phyloP scores from a whole-genome alignment of 1,140 invertebrate genomes.

The Rhyacophila brunnea region DNA sequence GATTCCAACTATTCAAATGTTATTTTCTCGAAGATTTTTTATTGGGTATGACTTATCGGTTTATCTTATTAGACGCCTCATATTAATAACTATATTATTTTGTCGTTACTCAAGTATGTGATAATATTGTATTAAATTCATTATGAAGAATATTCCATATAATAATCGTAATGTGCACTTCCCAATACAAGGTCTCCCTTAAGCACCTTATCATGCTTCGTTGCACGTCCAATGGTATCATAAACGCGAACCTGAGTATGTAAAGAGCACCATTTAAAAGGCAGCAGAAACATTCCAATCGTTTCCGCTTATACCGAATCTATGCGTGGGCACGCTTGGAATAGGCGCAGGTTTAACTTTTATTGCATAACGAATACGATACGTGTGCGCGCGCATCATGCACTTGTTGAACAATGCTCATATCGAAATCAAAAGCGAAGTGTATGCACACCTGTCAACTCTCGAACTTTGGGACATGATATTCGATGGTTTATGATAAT shows the following conservation, averaged over 20 bases:
- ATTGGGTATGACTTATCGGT: too few relatives aligned
- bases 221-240: conserved; percentile 24
- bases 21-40: too few relatives aligned
- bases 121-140: too few relatives aligned
- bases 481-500: too few relatives aligned
- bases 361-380: conserved; percentile 33
- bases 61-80: too few relatives aligned
- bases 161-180: too few relatives aligned
- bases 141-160: too few relatives aligned
- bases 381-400: conserved; percentile 17
- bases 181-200: too few relatives aligned
- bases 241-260: conserved; percentile 9
- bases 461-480: too few relatives aligned
- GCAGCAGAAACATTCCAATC: conserved; percentile 25
- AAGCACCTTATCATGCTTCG: not conserved
- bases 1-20: too few relatives aligned
- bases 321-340: conserved; percentile 33
- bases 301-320: conserved; percentile 17
- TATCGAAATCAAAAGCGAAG: conserved; percentile 23
- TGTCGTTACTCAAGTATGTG: too few relatives aligned
- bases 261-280: conserved; percentile 5
- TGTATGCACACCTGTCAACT: conserved; percentile 1
- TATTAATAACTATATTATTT: too few relatives aligned
- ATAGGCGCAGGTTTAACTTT: conserved; percentile 31
- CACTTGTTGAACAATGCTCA: conserved; percentile 29